phyloP scores from a whole-genome alignment of 2,888 invertebrate genomes.

The Latrodectus hesperus region DNA sequence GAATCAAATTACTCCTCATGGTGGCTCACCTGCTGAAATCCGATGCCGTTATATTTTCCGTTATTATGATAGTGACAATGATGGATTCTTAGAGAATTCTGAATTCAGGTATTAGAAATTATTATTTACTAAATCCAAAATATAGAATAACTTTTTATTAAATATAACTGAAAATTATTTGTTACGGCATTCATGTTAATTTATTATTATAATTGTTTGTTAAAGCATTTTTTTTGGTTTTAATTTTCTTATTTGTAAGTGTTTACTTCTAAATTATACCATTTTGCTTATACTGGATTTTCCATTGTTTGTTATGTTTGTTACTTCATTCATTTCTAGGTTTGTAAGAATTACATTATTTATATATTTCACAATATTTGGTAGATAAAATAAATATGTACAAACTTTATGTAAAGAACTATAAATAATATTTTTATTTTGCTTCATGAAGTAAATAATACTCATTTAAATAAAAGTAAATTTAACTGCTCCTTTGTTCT shows the following conservation, averaged over 20 bases:
- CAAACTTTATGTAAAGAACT: too few species aligned
- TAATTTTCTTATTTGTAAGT: not conserved
- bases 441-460: too few species aligned
- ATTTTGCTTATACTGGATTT: too few species aligned
- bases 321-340: too few species aligned
- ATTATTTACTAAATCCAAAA: not conserved
- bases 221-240: not conserved
- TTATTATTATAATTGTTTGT: not conserved
- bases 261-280: not conserved
- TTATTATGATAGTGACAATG: constrained; percentile 76
- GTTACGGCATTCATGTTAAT: not conserved
- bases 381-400: too few species aligned
- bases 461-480: too few species aligned
- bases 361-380: too few species aligned
- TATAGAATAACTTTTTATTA: not conserved
- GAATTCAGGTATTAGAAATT: constrained; percentile 51
- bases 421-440: too few species aligned
- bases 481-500: too few species aligned
- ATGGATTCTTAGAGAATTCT: constrained; percentile 71
- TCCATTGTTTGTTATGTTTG: too few species aligned
- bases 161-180: not conserved
- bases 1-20: constrained; percentile 82
- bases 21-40: constrained; percentile 81
- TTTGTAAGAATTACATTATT: too few species aligned
- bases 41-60: constrained; percentile 83